Percentiles rank a stretch among this genome's conserved stretches.
phyloP scores from a whole-genome alignment of 2,888 invertebrate species.

The Erannis defoliaria region DNA sequence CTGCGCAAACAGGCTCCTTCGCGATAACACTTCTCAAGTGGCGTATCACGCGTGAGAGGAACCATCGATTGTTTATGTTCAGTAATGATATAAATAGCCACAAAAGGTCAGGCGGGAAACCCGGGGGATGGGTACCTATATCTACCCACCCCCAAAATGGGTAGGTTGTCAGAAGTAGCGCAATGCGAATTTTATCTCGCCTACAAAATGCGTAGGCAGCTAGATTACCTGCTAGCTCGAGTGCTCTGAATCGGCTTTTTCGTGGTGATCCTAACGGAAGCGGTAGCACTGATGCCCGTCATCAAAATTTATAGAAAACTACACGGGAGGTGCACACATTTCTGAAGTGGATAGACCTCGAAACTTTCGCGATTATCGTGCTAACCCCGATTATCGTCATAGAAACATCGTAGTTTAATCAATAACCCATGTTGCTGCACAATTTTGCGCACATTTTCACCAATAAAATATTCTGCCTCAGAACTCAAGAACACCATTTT shows the following conservation, averaged over 20 bases:
- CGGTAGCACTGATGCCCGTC: constrained; percentile 82
- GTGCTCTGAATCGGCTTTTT: constrained; percentile 63
- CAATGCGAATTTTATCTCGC: constrained; percentile 39
- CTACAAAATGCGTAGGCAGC: constrained; percentile 12
- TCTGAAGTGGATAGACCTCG: constrained; percentile 43
- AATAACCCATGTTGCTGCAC: constrained; percentile 69
- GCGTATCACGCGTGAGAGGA: constrained; percentile 50
- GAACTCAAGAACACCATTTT: constrained; percentile 62
- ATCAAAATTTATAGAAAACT: constrained; percentile 65
- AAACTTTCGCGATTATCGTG: constrained; percentile 54
- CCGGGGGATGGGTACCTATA: constrained; percentile 51
- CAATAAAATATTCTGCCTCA: constrained; percentile 59
- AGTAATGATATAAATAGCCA: constrained; percentile 76
- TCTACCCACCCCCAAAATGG: constrained; percentile 42
- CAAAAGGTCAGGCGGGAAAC: constrained; percentile 80
- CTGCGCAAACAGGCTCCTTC: constrained; percentile 7
- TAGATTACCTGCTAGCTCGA: constrained; percentile 63
- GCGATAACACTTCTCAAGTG: constrained; percentile 15
- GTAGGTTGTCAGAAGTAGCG: constrained; percentile 26
- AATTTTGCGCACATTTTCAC: constrained; percentile 63
- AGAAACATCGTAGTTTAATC: constrained; percentile 77
- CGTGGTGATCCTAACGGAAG: constrained; percentile 77
- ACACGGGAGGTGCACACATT: constrained; percentile 52
- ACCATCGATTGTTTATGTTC: constrained; percentile 73
- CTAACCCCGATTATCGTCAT: constrained; percentile 69